These are phyloP conservation scores for Ephestia elutella DNA, from an alignment of 1,140 invertebrate species.

Conservation along the genomic window DNA sequence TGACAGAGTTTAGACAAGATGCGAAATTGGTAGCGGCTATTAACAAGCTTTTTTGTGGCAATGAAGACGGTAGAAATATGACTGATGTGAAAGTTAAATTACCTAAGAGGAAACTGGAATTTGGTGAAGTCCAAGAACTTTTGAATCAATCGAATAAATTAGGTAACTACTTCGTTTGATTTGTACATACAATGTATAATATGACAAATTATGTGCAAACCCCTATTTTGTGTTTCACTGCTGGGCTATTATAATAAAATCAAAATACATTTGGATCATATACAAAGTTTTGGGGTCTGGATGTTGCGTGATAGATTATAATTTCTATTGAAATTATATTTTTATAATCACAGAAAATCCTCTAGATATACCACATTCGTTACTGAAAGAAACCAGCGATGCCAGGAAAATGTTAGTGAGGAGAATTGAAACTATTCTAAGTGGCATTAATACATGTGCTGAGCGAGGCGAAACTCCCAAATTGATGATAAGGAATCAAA, in stretches of 20 bases:
- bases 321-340: no score
- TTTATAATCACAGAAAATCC: conserved; percentile 17
- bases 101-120: conserved; percentile 49
- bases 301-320: no score
- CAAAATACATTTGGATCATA: no score
- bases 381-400: conserved; percentile 24
- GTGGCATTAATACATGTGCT: conserved; percentile 43
- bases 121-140: conserved; percentile 50
- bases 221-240: no score
- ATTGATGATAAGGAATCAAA: conserved; percentile 54
- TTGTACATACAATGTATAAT: no score
- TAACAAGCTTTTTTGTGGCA: conserved; percentile 38
- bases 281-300: no score
- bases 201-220: background rate
- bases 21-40: conserved; percentile 47
- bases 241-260: no score
- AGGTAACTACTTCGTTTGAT: background rate
- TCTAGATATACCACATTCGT: conserved; percentile 6
- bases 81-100: conserved; percentile 24
- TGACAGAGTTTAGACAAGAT: conserved; percentile 44
- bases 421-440: conserved; percentile 52
- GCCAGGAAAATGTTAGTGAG: conserved; percentile 36
- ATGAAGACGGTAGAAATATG: conserved; percentile 5
- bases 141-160: conserved; percentile 23
- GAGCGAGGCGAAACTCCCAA: conserved; percentile 39